Percentiles rank a stretch among this genome's conserved stretches.
phyloP scores from a whole-genome alignment of 2,797 vertebrate species.

The Cryptoblepharus egeriae region DNA sequence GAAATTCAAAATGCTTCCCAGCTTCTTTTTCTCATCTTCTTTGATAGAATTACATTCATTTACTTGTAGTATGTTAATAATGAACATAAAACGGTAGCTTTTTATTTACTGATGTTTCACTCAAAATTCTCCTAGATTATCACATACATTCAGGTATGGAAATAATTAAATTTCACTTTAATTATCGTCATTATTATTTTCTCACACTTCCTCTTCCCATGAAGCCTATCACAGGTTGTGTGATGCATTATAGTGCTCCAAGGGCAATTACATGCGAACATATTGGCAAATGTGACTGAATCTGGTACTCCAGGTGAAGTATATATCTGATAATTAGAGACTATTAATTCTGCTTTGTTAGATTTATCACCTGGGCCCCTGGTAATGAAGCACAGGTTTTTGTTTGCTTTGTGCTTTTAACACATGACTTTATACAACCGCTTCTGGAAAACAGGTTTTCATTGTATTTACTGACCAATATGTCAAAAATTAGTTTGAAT shows the following conservation, averaged over 20 bases:
- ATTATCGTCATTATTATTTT: slow-evolving; percentile 29
- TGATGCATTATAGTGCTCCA: slow-evolving; percentile 44
- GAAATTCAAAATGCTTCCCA: slow-evolving; percentile 42
- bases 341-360: slow-evolving; percentile 72
- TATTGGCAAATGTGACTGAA: slow-evolving; percentile 61
- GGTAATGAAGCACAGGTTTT: slow-evolving; percentile 62
- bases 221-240: slow-evolving; percentile 52
- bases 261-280: slow-evolving; percentile 65
- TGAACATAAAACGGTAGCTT: slow-evolving; percentile 12
- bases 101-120: slow-evolving; percentile 27
- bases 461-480: slow-evolving; percentile 66
- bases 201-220: slow-evolving; percentile 45
- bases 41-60: slow-evolving; percentile 18
- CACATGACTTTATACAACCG: slow-evolving; percentile 58
- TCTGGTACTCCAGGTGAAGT: slow-evolving; percentile 68
- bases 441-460: slow-evolving; percentile 55
- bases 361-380: slow-evolving; percentile 71
- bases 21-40: slow-evolving; percentile 20
- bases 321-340: slow-evolving; percentile 72
- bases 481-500: slow-evolving; percentile 49
- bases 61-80: slow-evolving; percentile 28
- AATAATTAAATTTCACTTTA: slow-evolving; percentile 50
- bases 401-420: slow-evolving; percentile 57
- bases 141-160: slow-evolving; percentile 52
- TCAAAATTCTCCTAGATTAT: slow-evolving; percentile 1